Evolutionary conservation across 2,797 vertebrate species (phyloP).

Genomic region (Mustela erminea): DNA sequence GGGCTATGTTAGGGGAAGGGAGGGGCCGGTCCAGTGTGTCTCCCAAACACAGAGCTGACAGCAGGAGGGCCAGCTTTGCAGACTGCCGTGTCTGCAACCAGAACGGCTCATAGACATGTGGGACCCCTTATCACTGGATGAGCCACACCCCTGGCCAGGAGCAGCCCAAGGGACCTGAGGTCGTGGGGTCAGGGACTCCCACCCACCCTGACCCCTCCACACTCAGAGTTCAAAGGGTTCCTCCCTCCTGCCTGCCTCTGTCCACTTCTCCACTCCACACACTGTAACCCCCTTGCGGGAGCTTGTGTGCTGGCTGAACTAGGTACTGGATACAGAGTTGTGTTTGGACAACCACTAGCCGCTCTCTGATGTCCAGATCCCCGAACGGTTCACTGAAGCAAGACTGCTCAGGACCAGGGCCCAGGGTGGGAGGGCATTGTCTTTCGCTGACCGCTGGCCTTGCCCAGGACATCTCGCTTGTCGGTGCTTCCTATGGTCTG

Average conservation of each 20-base stretch:
- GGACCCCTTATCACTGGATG: fast-evolving
- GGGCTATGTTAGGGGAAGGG: neutral
- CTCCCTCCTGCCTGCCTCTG: neutral
- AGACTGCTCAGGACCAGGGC: fast-evolving
- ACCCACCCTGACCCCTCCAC: neutral
- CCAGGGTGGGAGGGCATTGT: fast-evolving
- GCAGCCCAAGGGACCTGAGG: no score
- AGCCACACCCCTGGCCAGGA: neutral
- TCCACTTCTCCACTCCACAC: fast-evolving
- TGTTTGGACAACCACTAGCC: neutral
- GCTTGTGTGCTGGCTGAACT: fast-evolving
- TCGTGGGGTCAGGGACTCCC: no score
- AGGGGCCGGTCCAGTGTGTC: neutral
- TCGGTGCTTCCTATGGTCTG: fast-evolving
- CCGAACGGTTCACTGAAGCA: fast-evolving
- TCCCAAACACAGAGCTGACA: neutral
- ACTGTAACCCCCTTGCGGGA: fast-evolving
- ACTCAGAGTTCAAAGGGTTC: neutral
- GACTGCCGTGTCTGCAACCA: neutral
- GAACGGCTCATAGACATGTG: fast-evolving
- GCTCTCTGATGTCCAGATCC: neutral
- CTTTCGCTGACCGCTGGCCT: neutral
- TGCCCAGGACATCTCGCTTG: fast-evolving
- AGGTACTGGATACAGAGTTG: neutral
- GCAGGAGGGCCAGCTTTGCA: neutral